Evolutionary conservation across 2,113 vertebrate genomes (phyloP).

Genomic region (Melanerpes aurifrons): DNA sequence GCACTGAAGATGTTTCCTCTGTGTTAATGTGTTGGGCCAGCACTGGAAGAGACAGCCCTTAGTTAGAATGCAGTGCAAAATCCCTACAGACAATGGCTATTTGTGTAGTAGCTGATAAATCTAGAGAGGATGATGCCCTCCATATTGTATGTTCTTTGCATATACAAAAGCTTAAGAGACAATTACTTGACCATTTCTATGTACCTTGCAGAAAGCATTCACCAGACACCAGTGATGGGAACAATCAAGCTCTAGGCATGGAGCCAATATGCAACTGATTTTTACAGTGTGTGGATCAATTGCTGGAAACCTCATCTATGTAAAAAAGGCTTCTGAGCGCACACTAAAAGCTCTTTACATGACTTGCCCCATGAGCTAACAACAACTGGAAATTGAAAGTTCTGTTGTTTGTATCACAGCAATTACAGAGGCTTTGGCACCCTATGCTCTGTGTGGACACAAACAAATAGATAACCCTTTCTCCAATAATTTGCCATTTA

Average conservation of each 20-base stretch:
- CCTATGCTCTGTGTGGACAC: neutral
- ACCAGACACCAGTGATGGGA: neutral
- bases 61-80: neutral
- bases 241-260: constrained; percentile 18
- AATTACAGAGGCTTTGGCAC: neutral
- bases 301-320: constrained; percentile 14
- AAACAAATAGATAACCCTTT: neutral
- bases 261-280: constrained; percentile 6
- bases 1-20: neutral
- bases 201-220: constrained; percentile 34
- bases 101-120: neutral
- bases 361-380: constrained; percentile 1
- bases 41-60: neutral
- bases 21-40: neutral
- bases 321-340: neutral
- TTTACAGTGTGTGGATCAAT: constrained; percentile 3
- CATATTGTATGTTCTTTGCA: neutral
- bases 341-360: neutral
- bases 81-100: neutral
- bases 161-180: neutral
- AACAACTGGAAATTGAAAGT: neutral
- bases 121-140: neutral
- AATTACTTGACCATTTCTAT: neutral
- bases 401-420: neutral
- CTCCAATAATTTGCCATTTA: neutral